phyloP scores from a whole-genome alignment of 2,797 vertebrate genomes.

The Notolepis coatsorum region DNA sequence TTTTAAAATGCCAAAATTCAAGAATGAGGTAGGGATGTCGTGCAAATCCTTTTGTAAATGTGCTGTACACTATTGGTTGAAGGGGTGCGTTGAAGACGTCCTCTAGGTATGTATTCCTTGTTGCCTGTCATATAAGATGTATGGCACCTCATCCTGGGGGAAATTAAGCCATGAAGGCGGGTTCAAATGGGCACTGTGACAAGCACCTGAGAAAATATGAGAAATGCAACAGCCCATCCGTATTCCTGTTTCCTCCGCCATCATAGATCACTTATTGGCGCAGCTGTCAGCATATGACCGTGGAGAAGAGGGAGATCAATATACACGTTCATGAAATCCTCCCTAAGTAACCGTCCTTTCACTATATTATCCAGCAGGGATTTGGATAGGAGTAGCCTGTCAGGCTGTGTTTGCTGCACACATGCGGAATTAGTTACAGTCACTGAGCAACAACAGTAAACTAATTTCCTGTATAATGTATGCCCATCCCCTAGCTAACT shows the following conservation, averaged over 20 bases:
- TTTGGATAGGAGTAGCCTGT: not conserved
- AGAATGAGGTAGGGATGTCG: too few relatives aligned
- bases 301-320: conserved; percentile 56
- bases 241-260: conserved; percentile 42
- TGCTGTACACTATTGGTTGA: not conserved
- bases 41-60: too few relatives aligned
- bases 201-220: conserved; percentile 30
- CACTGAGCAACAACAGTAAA: not conserved
- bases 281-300: conserved; percentile 52
- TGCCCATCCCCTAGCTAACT: conserved; percentile 13
- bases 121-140: conserved; percentile 49
- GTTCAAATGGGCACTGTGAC: conserved; percentile 11
- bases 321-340: conserved; percentile 39
- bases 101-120: conserved; percentile 5
- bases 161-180: conserved; percentile 53
- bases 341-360: conserved; percentile 10
- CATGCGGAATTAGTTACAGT: conserved; percentile 8
- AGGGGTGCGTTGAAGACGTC: not conserved
- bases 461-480: conserved; percentile 20
- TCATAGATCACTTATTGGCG: conserved; percentile 60
- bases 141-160: conserved; percentile 26
- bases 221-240: conserved; percentile 30
- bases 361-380: conserved; percentile 1
- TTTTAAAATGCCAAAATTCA: too few relatives aligned
- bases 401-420: not conserved